Percentiles rank a stretch among this genome's conserved stretches.
Evolutionary conservation across 2,113 vertebrate genomes (phyloP).

Genomic region (Heterotilapia buettikoferi): DNA sequence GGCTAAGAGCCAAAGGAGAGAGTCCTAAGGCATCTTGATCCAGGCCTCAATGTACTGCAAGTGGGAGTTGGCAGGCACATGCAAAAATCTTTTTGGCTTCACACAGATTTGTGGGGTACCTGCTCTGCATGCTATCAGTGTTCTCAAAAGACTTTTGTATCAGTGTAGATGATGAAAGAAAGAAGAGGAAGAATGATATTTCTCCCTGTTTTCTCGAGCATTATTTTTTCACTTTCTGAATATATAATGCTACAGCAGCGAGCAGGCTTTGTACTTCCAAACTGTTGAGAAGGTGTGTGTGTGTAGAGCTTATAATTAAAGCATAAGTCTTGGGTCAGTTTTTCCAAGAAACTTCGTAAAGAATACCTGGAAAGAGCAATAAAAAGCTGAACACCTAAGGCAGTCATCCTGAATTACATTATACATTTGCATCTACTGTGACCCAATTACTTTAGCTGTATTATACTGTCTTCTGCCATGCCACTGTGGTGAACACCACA

Average conservation of each 20-base stretch:
- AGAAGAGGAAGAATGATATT: background rate
- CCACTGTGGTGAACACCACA: conserved; percentile 1
- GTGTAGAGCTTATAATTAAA: background rate
- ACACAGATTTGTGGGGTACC: background rate
- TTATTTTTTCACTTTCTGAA: background rate
- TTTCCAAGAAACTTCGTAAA: background rate
- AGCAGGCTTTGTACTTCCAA: background rate
- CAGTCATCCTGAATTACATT: conserved; percentile 10
- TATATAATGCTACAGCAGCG: background rate
- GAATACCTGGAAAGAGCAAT: background rate
- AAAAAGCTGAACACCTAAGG: background rate
- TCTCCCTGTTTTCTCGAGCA: background rate
- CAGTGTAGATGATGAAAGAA: background rate
- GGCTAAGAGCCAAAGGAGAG: background rate
- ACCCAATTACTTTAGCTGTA: conserved; percentile 43
- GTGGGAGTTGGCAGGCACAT: background rate
- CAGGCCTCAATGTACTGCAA: background rate
- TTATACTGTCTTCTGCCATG: conserved; percentile 5
- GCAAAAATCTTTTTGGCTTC: background rate
- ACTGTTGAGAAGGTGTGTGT: background rate
- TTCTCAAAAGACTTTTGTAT: background rate
- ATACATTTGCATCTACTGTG: conserved; percentile 13
- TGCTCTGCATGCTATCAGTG: background rate
- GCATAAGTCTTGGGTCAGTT: background rate
- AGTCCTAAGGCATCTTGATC: background rate